Evolutionary conservation across 2,888 invertebrate species (phyloP).

Genomic region (Cremastinae sp.): DNA sequence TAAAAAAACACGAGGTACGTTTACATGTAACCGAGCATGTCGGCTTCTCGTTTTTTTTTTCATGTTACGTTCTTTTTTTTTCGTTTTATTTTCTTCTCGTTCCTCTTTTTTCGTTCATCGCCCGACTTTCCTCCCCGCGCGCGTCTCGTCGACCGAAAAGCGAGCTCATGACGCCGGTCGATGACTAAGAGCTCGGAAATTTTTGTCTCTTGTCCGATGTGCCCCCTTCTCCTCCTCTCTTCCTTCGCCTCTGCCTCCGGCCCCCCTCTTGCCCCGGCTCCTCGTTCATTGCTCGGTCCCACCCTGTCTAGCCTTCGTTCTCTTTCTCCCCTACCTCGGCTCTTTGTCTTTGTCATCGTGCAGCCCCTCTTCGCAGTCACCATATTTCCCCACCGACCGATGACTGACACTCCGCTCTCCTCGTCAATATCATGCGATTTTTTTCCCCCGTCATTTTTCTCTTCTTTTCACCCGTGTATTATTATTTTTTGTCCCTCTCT

Average conservation of each 20-base stretch:
- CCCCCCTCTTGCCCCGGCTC: slow-evolving; percentile 6
- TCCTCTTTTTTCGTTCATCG: slow-evolving; percentile 32
- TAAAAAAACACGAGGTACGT: slow-evolving; percentile 21
- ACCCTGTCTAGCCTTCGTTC: slow-evolving; percentile 55
- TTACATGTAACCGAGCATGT: slow-evolving; percentile 4
- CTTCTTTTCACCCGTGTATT: not conserved
- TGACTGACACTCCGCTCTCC: slow-evolving; percentile 44
- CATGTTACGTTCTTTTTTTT: slow-evolving; percentile 21
- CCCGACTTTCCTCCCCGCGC: slow-evolving; percentile 31
- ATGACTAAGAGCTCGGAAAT: slow-evolving; percentile 63
- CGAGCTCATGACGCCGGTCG: slow-evolving; percentile 59
- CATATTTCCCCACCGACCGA: slow-evolving; percentile 36
- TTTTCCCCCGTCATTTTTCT: slow-evolving; percentile 6
- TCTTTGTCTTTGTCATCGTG: slow-evolving; percentile 63
- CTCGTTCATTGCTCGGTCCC: slow-evolving; percentile 58
- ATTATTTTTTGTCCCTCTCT: slow-evolving; percentile 4
- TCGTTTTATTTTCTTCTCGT: slow-evolving; percentile 29
- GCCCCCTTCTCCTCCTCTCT: slow-evolving; percentile 43
- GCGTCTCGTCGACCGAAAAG: slow-evolving; percentile 52
- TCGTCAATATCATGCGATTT: slow-evolving; percentile 35
- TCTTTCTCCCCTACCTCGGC: slow-evolving; percentile 11
- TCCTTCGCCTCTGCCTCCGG: slow-evolving; percentile 34
- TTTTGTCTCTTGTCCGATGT: slow-evolving; percentile 58
- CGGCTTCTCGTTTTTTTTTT: slow-evolving; percentile 18
- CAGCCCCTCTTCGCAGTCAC: slow-evolving; percentile 58